A percentile compares a stretch with the other conserved stretches of the same genome.
phyloP scores from a whole-genome alignment of 2,888 invertebrate genomes.

The Tipula confusa region DNA sequence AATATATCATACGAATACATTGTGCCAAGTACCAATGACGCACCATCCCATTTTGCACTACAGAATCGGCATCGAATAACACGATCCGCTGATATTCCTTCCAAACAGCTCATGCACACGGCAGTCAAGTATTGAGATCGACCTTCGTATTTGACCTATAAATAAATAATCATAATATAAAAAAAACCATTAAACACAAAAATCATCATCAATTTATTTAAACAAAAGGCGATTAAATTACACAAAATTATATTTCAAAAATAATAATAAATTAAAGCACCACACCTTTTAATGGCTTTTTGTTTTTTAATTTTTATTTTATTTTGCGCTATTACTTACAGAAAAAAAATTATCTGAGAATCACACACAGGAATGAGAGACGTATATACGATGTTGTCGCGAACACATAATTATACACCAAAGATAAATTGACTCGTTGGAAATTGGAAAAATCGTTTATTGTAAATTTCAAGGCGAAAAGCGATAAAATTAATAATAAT shows the following conservation, averaged over 20 bases:
- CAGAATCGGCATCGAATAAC: conserved; percentile 77
- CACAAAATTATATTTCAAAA: not conserved
- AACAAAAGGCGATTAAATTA: conserved; percentile 26
- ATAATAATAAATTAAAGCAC: not conserved
- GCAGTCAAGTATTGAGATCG: conserved; percentile 86
- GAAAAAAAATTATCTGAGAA: not conserved
- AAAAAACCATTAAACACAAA: not conserved
- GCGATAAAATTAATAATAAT: not conserved
- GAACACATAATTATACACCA: not conserved
- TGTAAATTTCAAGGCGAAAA: not conserved
- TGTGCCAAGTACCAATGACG: conserved; percentile 88
- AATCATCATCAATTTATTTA: not conserved
- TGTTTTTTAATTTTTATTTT: too few species aligned
- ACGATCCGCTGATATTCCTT: conserved; percentile 71
- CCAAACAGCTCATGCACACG: conserved; percentile 91
- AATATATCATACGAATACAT: conserved; percentile 99
- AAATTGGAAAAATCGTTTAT: not conserved
- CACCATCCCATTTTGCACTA: conserved; percentile 85
- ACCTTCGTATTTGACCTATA: conserved; percentile 85
- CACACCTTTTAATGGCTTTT: conserved; percentile 26
- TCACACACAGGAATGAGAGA: not conserved
- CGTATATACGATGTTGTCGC: not conserved
- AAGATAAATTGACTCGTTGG: not conserved
- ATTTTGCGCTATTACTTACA: not conserved
- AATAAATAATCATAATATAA: conserved; percentile 36